Evolutionary conservation across 2,113 vertebrate genomes (phyloP), one percentile per base, ranked within the genome.

Genomic region (Cairina moschata): DNA sequence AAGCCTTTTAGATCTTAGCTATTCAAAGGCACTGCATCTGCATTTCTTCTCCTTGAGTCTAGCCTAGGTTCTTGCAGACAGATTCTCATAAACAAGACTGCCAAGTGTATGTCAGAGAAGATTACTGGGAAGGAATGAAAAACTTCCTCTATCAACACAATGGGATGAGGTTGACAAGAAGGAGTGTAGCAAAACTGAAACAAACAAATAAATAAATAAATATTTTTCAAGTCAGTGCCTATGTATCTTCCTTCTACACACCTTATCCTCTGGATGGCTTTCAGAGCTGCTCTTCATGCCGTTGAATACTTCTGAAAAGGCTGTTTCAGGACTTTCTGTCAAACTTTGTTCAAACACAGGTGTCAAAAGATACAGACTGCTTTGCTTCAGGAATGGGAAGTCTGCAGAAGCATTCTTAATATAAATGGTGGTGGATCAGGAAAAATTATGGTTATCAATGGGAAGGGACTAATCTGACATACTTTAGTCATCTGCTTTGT

Each of bases 1-100:
- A 34, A 7, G 0, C 3, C 1, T 50, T 77, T 67, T 46, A 13
- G 1, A 28, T 66, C 7, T 40, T 36, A n/a, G 23, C 2, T 68
- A 17, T 75, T 68, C 32, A 75, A 76, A 76, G 9, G 3, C 48
- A 4, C 5, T 76, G 5, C 17, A 59, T 54, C 13, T 78, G 9
- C 1, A 3, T 68, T 42, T 88, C 75, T 65, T 59, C n/a, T 92
- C 14, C 29, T 78, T 54, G 40, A 58, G 26, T 46, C 10, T 34
- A 10, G n/a, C 32, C 8, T 66, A 58, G 38, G 72, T 40, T 84
- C 66, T 54, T 54, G 48, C 6, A 89, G 55, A 6, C 18, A 76
- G 31, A 71, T 86, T 90, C 40, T 85, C 13, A 55, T 0, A 63
- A 50, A 36, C 6, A 58, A 58, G 42, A 59, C 63, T 80, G 65